Evolutionary conservation across 2,888 invertebrate genomes (phyloP).

Genomic region (Asteroscopus sphinx): DNA sequence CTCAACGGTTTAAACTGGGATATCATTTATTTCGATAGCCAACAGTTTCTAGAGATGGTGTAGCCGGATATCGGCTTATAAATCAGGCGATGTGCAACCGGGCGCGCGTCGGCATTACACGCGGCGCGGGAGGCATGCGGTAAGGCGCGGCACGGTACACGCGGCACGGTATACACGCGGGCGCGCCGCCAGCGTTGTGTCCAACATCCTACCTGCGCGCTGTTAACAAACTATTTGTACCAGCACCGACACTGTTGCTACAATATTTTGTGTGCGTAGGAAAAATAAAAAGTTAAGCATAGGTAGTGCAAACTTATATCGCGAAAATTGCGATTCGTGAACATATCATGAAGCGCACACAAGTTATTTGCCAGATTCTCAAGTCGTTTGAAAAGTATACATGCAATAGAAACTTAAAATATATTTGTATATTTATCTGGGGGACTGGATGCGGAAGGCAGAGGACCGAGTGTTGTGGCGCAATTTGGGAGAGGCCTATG

Average conservation of each 20-base stretch:
- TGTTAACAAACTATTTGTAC: slow-evolving; percentile 30
- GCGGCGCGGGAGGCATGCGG: slow-evolving; percentile 3
- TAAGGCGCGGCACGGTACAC: slow-evolving; percentile 23
- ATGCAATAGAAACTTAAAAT: too few species aligned
- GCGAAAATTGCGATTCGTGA: not conserved
- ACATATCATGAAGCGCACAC: not conserved
- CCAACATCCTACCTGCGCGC: slow-evolving; percentile 41
- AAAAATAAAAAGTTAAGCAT: slow-evolving; percentile 14
- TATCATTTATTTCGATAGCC: slow-evolving; percentile 61
- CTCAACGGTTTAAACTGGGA: slow-evolving; percentile 44
- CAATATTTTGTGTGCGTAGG: slow-evolving; percentile 28
- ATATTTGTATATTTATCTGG: too few species aligned
- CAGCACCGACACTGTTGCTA: slow-evolving; percentile 19
- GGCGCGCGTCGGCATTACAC: slow-evolving; percentile 60
- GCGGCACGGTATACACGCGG: slow-evolving; percentile 52
- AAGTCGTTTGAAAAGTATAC: not conserved
- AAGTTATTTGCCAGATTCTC: not conserved
- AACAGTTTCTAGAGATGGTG: slow-evolving; percentile 57
- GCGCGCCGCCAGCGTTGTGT: slow-evolving; percentile 61
- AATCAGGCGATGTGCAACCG: slow-evolving; percentile 74
- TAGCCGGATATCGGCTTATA: slow-evolving; percentile 77
- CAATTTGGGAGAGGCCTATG: too few species aligned
- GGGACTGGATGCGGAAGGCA: too few species aligned
- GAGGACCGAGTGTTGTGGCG: too few species aligned
- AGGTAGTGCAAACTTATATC: slow-evolving; percentile 7